A percentile compares a stretch with the other conserved stretches of the same genome.
These are phyloP conservation scores for Nasua narica DNA, from an alignment of 2,797 vertebrate species.

Conservation along the genomic window DNA sequence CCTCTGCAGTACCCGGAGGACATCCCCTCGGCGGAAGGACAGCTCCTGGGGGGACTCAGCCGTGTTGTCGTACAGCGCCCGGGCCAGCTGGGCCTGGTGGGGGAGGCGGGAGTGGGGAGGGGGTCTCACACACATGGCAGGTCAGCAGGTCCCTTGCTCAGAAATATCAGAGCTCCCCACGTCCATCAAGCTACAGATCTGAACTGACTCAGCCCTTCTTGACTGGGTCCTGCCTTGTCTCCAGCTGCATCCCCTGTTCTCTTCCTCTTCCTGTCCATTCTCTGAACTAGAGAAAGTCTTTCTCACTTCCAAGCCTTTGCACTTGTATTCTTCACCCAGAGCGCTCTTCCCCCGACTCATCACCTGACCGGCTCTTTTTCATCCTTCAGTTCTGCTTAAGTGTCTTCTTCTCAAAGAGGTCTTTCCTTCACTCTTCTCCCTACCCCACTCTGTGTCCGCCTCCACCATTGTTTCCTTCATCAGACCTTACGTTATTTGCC, in stretches of 20 bases:
- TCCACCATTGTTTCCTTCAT: not conserved
- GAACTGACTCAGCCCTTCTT: not conserved
- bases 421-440: not conserved
- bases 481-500: not conserved
- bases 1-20: conserved; percentile 92
- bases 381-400: not conserved
- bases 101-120: not conserved
- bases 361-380: not conserved
- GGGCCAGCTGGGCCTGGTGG: conserved; percentile 90
- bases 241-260: too few species aligned
- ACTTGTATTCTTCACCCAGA: not conserved
- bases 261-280: not conserved
- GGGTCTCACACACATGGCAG: not conserved
- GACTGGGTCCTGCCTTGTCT: not conserved
- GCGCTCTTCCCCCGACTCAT: not conserved
- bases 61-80: conserved; percentile 93
- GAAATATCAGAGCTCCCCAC: not conserved
- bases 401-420: not conserved
- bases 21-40: conserved; percentile 93
- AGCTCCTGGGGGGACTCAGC: conserved; percentile 94
- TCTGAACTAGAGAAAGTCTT: not conserved
- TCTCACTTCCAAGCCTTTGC: not conserved
- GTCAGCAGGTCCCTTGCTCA: not conserved
- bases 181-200: not conserved
- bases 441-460: not conserved